phyloP scores from a whole-genome alignment of 2,888 invertebrate species.

The Ceriagrion tenellum region DNA sequence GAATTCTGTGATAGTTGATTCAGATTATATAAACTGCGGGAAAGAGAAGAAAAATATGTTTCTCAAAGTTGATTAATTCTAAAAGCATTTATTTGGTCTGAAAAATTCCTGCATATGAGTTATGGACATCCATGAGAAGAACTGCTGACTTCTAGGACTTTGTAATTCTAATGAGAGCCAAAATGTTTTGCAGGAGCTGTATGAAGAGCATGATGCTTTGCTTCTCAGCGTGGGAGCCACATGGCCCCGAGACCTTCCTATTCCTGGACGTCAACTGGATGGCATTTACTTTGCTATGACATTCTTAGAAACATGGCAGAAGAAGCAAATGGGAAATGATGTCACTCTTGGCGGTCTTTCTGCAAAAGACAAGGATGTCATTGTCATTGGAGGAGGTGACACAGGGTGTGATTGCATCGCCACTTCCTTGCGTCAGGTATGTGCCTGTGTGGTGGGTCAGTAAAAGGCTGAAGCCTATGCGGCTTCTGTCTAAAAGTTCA shows the following conservation, averaged over 20 bases:
- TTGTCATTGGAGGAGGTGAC: conserved; percentile 94
- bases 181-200: conserved; percentile 74
- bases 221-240: conserved; percentile 96
- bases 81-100: no score
- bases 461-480: no score
- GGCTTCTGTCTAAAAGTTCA: no score
- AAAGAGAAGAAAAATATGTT: no score
- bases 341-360: conserved; percentile 81
- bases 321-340: conserved; percentile 89
- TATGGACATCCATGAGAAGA: neutral
- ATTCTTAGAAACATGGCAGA: conserved; percentile 98
- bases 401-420: conserved; percentile 99
- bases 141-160: no score
- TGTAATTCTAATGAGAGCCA: neutral
- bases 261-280: conserved; percentile 91
- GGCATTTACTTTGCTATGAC: conserved; percentile 99
- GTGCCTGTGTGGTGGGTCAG: conserved; percentile 2
- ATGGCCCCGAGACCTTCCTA: conserved; percentile 95
- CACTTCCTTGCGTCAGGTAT: conserved; percentile 91
- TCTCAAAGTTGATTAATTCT: no score
- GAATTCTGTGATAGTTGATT: no score
- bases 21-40: no score
- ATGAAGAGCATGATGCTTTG: conserved; percentile 88
- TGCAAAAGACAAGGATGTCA: conserved; percentile 96
- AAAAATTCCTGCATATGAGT: no score